Base-by-base conservation (phyloP, 2,113 vertebrate species). In the Atractosteus spatula region DNA sequence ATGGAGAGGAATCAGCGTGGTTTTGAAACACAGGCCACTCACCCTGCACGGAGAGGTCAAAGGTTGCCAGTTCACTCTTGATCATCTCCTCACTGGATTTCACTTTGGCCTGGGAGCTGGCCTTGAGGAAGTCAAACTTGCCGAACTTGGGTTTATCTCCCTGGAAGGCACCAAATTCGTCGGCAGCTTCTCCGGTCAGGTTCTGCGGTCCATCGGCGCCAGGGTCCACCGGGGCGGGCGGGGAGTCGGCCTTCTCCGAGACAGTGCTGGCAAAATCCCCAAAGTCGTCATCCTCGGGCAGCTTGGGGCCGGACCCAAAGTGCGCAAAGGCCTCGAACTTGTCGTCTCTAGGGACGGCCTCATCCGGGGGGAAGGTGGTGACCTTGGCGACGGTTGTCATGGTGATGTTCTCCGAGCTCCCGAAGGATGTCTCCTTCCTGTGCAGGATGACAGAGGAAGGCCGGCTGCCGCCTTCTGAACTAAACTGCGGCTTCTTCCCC, bases 21-120 rank as follows among this genome's bases (percentile, higher is more conserved):
- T 29, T 29, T 1, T 29, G 29, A 29, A 29, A 29, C 29, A 54
- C 4, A 1, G 51, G 6, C 13, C 47, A 82, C 96, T 93, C 81
- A 99, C 97, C 97, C 94, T 99, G 97, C 77, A 98, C 96, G 47
- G 92, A 98, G 71, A 99, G 89, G 83, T 99, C 97, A 84, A 99
- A 98, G 4, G 97, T 99, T 2, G 96, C 97, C 76, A 99, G 90
- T 64, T 99, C 97, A 1, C 90, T 97, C 88, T 87, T 96, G 88
- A 99, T 99, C 97, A 99, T 99, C 87, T 99, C 97, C 79, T 99
- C 97, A 1, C 97, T 99, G 71, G 97, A 99, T 76, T 98, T 98
- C 82, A 98, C 91, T 79, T 98, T 98, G 79, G 94, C 81, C 79
- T 99, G 97, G 29, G 95, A 83, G 47, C 92, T 97, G 0, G 96